A percentile compares a stretch with the other conserved stretches of the same genome.
Conservation (phyloP, 2,797 vertebrate species). For the Helarctos malayanus region DNA sequence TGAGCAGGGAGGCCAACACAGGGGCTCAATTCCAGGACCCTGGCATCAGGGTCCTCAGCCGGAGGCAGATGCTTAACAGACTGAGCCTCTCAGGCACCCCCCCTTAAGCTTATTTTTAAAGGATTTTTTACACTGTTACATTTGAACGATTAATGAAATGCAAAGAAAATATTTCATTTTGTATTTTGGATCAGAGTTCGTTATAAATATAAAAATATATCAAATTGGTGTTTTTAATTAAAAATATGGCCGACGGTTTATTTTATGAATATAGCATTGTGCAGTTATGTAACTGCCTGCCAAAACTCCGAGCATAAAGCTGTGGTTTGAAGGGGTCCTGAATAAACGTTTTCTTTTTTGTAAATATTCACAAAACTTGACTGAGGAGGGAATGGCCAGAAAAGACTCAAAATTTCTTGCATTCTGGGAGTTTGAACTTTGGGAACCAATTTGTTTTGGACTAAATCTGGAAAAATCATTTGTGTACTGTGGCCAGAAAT, state of each 20-base stretch:
- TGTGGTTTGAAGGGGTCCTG: conserved; percentile 27
- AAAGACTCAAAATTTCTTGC: conserved; percentile 44
- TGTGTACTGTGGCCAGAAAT: conserved; percentile 67
- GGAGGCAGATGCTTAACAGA: neutral
- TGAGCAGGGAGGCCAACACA: neutral
- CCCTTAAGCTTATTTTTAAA: conserved; percentile 2
- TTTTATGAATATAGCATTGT: conserved; percentile 50
- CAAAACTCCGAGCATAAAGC: conserved; percentile 24
- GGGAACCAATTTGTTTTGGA: conserved; percentile 64
- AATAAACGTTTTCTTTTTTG: conserved; percentile 57
- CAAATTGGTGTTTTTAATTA: conserved; percentile 26
- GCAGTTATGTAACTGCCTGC: conserved; percentile 13
- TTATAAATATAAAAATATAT: neutral
- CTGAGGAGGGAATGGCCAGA: neutral
- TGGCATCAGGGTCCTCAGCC: neutral
- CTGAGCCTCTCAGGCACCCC: neutral
- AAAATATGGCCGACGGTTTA: neutral
- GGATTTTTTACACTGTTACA: neutral
- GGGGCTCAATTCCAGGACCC: neutral
- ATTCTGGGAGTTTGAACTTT: conserved; percentile 57
- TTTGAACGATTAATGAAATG: neutral
- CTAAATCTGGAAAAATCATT: conserved; percentile 74
- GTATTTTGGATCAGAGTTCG: conserved; percentile 44
- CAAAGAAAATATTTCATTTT: conserved; percentile 54
- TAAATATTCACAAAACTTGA: conserved; percentile 58